These are phyloP conservation scores for Drosophila busckii DNA, from an alignment of 1,140 invertebrate genomes.

Conservation along the genomic window DNA sequence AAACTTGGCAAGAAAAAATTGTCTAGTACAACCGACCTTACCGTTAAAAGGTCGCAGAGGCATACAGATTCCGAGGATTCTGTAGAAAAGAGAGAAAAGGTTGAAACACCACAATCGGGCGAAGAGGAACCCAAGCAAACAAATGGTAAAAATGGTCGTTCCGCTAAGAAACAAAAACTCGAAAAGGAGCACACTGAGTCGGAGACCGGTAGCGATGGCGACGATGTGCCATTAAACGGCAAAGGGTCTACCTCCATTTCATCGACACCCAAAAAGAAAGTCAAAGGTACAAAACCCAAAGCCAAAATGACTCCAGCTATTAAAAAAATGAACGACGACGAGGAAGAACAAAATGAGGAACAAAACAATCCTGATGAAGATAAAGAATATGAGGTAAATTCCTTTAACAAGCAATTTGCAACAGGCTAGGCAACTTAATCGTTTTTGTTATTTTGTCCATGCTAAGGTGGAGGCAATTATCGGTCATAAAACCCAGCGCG, in stretches of 20 bases:
- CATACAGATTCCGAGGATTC: conserved; percentile 37
- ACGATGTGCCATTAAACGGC: conserved; percentile 49
- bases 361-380: too few species aligned
- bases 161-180: conserved; percentile 9
- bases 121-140: conserved; percentile 26
- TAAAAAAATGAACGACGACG: conserved; percentile 16
- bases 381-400: conserved; percentile 52
- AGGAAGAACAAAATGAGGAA: conserved; percentile 8
- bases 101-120: background rate
- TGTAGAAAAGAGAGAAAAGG: conserved; percentile 30
- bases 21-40: conserved; percentile 13
- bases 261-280: conserved; percentile 32
- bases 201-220: conserved; percentile 34
- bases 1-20: conserved; percentile 50
- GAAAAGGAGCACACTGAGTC: conserved; percentile 3
- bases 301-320: conserved; percentile 8
- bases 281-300: conserved; percentile 32
- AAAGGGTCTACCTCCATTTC: conserved; percentile 26
- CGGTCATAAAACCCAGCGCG: conserved; percentile 84
- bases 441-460: background rate
- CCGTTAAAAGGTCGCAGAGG: conserved; percentile 26
- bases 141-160: conserved; percentile 4
- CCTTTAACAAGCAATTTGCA: background rate
- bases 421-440: background rate
- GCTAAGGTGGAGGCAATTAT: conserved; percentile 86